Conservation (phyloP, 2,888 invertebrate genomes). For the Dromius quadrimaculatus region DNA sequence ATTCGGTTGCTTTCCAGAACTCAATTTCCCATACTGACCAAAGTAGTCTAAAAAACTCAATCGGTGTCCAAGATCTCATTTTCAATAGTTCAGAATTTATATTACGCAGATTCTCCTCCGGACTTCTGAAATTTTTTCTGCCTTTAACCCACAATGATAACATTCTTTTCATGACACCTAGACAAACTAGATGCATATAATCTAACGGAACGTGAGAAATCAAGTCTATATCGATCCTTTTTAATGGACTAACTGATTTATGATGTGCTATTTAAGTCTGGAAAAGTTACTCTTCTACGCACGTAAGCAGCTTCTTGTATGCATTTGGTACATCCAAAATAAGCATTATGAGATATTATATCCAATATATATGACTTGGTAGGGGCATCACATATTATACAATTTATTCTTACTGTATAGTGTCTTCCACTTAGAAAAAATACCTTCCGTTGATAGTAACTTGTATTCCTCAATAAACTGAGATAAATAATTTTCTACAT, state of each 20-base stretch:
- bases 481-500: background rate
- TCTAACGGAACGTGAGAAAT: background rate
- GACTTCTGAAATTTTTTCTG: background rate
- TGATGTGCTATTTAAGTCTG: background rate
- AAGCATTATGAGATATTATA: background rate
- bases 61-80: background rate
- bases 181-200: background rate
- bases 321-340: background rate
- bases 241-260: background rate
- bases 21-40: background rate
- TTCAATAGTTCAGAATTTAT: background rate
- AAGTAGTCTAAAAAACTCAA: background rate
- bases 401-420: background rate
- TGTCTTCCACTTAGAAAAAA: background rate
- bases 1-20: background rate
- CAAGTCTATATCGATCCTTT: background rate
- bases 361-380: background rate
- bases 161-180: background rate
- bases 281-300: background rate
- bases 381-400: background rate
- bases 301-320: background rate
- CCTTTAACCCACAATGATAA: background rate
- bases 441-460: background rate
- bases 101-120: background rate
- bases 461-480: background rate